Conservation (phyloP, 2,113 vertebrate genomes). For the Forbesichthys papilliferus region DNA sequence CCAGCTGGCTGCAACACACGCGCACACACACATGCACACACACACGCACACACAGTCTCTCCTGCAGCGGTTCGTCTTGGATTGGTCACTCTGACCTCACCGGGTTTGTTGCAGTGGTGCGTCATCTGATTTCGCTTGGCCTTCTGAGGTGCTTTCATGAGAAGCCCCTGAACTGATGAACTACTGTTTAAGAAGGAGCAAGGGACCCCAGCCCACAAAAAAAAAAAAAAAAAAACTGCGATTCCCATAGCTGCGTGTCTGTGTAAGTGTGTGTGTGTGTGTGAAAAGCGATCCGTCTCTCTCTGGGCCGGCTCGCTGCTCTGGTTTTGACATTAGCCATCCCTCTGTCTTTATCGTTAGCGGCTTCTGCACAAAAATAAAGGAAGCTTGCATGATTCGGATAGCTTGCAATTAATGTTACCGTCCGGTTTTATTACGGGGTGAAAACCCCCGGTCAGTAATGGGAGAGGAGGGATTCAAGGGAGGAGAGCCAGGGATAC, state of each 20-base stretch:
- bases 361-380: slow-evolving; percentile 11
- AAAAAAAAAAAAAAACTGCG: background rate
- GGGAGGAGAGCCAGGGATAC: background rate
- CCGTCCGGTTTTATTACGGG: slow-evolving; percentile 3
- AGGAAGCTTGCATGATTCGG: slow-evolving; percentile 7
- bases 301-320: slow-evolving; percentile 3
- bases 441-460: slow-evolving; percentile 13
- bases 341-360: slow-evolving; percentile 15
- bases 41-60: background rate
- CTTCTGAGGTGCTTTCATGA: slow-evolving; percentile 26
- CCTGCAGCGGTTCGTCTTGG: slow-evolving; percentile 1
- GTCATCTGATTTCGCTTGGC: slow-evolving; percentile 10
- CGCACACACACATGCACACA: background rate
- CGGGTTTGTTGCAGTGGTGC: background rate
- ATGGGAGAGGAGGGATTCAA: slow-evolving; percentile 9
- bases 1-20: slow-evolving; percentile 7
- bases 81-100: slow-evolving; percentile 44
- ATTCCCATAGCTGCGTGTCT: slow-evolving; percentile 4
- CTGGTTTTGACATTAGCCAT: slow-evolving; percentile 40
- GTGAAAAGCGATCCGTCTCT: slow-evolving; percentile 21
- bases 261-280: background rate
- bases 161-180: slow-evolving; percentile 30
- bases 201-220: background rate
- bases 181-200: slow-evolving; percentile 6
- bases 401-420: slow-evolving; percentile 22